Evolutionary conservation across 2,113 vertebrate genomes (phyloP).

Genomic region (Cynopterus brachyotis): DNA sequence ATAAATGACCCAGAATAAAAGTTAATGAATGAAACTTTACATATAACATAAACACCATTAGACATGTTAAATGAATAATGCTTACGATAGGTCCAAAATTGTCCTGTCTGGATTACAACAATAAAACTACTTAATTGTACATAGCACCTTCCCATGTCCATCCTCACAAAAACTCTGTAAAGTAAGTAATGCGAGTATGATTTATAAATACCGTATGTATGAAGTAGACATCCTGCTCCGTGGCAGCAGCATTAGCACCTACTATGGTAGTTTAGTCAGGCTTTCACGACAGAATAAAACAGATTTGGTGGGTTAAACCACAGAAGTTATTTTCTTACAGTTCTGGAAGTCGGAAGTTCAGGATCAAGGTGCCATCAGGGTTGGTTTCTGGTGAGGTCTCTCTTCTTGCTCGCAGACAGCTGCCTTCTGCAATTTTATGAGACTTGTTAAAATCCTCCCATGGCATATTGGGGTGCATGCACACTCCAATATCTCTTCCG

Average conservation of each 20-base stretch:
- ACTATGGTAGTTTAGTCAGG: neutral
- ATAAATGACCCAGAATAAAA: neutral
- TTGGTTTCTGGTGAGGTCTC: neutral
- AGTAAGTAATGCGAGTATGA: neutral
- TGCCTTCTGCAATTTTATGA: neutral
- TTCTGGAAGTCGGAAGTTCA: neutral
- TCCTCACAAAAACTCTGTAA: neutral
- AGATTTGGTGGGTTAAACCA: neutral
- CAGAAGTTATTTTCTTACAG: neutral
- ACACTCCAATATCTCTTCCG: neutral
- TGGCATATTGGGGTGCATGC: neutral
- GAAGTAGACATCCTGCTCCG: neutral
- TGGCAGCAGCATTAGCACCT: neutral
- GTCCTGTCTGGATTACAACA: neutral
- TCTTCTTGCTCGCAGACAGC: neutral
- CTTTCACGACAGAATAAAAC: neutral
- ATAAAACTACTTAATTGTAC: slow-evolving; percentile 25
- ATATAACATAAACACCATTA: neutral
- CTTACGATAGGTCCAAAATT: neutral
- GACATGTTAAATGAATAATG: neutral
- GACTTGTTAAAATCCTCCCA: neutral
- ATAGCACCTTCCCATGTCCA: neutral
- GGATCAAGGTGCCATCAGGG: neutral
- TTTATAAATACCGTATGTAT: neutral
- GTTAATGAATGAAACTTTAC: neutral